Percentiles rank a stretch among this genome's conserved stretches.
These are phyloP conservation scores for Allolobophora icterica DNA, from an alignment of 2,888 invertebrate species.

Conservation along the genomic window DNA sequence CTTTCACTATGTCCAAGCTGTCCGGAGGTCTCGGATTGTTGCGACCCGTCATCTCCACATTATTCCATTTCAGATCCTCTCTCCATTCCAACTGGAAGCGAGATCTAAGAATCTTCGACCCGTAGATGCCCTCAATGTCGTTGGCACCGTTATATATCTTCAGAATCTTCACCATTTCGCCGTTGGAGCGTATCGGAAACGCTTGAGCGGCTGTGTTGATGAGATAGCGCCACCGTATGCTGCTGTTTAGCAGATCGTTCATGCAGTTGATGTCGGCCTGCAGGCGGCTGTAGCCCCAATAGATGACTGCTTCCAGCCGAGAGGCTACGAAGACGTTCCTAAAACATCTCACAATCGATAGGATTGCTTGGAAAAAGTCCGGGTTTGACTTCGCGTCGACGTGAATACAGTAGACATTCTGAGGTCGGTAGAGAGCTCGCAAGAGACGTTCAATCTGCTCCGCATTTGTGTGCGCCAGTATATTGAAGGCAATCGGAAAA, in stretches of 20 bases:
- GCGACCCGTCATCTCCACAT: slow-evolving; percentile 50
- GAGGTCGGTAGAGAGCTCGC: slow-evolving; percentile 58
- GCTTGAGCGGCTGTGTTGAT: slow-evolving; percentile 62
- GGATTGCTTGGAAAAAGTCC: slow-evolving; percentile 50
- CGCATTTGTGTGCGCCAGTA: slow-evolving; percentile 56
- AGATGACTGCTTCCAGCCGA: slow-evolving; percentile 58
- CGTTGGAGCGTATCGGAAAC: slow-evolving; percentile 62
- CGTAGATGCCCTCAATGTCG: slow-evolving; percentile 62
- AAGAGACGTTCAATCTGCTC: slow-evolving; percentile 57
- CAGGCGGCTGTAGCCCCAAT: slow-evolving; percentile 59
- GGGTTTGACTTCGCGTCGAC: slow-evolving; percentile 55
- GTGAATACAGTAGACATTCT: slow-evolving; percentile 63
- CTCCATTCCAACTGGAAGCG: slow-evolving; percentile 48
- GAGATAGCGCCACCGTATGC: slow-evolving; percentile 59
- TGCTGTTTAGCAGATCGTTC: slow-evolving; percentile 53
- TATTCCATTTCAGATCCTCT: slow-evolving; percentile 45
- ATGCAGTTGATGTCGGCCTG: slow-evolving; percentile 62
- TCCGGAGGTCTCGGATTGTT: slow-evolving; percentile 50
- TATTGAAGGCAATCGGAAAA: slow-evolving; percentile 60
- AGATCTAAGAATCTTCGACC: slow-evolving; percentile 49
- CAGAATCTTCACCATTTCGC: slow-evolving; percentile 61
- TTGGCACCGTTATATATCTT: slow-evolving; percentile 63
- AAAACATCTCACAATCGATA: slow-evolving; percentile 54
- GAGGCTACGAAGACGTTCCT: slow-evolving; percentile 62
- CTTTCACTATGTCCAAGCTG: slow-evolving; percentile 56